Evolutionary conservation across 1,140 invertebrate genomes (phyloP).

Genomic region (Ceratina calcarata): DNA sequence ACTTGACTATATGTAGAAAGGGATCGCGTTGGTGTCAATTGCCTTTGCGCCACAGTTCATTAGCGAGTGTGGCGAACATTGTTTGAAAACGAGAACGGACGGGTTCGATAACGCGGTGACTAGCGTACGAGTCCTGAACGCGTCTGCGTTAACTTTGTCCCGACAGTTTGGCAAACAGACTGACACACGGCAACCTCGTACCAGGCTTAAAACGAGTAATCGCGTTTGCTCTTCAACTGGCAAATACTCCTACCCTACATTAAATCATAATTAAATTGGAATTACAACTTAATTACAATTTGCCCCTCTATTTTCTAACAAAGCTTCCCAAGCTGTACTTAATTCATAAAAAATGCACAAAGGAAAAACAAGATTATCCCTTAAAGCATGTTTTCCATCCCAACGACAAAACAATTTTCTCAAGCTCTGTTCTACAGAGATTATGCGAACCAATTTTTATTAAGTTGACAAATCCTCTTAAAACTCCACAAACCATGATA

Average conservation of each 20-base stretch:
- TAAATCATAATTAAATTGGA: not conserved
- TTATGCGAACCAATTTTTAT: no score
- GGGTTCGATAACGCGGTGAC: conserved; percentile 18
- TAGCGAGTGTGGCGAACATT: conserved; percentile 28
- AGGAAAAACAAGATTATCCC: not conserved
- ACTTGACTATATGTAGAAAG: not conserved
- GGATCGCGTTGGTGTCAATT: conserved; percentile 27
- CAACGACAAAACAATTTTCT: not conserved
- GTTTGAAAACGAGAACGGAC: conserved; percentile 46
- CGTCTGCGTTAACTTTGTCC: conserved; percentile 35
- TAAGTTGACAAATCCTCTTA: not conserved
- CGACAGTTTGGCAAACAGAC: conserved; percentile 38
- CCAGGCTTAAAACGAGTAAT: not conserved
- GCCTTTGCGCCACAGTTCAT: conserved; percentile 40
- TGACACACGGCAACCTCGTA: conserved; percentile 15
- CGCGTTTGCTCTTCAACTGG: not conserved
- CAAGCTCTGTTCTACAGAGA: not conserved
- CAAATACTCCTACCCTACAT: not conserved
- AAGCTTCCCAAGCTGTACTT: not conserved
- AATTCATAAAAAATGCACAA: not conserved
- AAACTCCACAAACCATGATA: not conserved
- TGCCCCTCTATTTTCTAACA: not conserved
- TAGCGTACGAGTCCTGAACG: conserved; percentile 3
- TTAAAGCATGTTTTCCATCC: not conserved
- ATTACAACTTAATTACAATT: no score